Evolutionary conservation across 2,113 vertebrate species (phyloP).

Genomic region (Chloropsis cyanopogon): DNA sequence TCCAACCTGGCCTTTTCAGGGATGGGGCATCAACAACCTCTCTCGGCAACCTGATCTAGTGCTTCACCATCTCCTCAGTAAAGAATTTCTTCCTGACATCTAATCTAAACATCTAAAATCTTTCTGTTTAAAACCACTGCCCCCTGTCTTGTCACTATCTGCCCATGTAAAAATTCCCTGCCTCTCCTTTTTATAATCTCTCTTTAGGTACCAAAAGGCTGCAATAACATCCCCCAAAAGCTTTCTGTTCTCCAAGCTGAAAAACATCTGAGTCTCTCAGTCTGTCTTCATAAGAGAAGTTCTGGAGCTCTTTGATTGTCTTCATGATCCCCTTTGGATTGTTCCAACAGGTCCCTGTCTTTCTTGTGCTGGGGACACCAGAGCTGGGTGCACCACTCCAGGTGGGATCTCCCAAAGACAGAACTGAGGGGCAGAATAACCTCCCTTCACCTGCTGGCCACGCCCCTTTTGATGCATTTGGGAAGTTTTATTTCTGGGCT

Average conservation of each 20-base stretch:
- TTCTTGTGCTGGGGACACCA: background rate
- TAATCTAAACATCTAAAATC: background rate
- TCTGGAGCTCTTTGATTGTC: background rate
- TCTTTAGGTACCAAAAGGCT: background rate
- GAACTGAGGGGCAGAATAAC: background rate
- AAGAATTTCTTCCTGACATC: background rate
- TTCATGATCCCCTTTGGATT: no score
- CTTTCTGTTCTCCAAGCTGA: background rate
- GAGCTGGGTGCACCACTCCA: no score
- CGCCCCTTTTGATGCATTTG: background rate
- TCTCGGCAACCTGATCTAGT: background rate
- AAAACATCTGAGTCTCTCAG: background rate
- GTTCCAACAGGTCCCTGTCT: background rate
- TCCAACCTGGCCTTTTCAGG: background rate
- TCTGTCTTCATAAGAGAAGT: accelerated
- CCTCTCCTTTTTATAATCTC: background rate
- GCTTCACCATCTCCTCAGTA: background rate
- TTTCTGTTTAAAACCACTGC: background rate
- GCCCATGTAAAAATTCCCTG: background rate
- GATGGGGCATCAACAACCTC: accelerated
- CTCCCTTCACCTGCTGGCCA: no score
- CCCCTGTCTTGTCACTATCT: background rate
- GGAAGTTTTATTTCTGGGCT: background rate
- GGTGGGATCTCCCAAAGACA: no score
- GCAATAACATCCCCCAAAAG: accelerated